Evolutionary conservation across 2,113 vertebrate species (phyloP), one percentile per base, ranked within the genome.

Genomic region (Catharus fuscescens): DNA sequence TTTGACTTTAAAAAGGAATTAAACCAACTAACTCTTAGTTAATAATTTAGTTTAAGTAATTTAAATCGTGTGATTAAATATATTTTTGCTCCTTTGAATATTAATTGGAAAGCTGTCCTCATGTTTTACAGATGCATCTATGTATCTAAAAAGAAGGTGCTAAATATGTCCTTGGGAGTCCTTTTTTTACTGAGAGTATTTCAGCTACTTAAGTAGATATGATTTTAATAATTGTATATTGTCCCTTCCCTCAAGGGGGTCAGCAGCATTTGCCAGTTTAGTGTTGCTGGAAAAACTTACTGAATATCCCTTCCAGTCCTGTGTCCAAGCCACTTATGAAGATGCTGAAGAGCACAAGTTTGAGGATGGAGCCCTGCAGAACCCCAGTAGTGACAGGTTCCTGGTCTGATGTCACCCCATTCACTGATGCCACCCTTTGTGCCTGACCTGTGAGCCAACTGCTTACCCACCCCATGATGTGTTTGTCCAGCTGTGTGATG

Each of bases 371-470:
- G 34, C 19, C 24, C 42, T 85, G 52, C 8, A 18, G 18, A 19
- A 2, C 5, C 18, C 18, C n/a, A n/a, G 24, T 2, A 10, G 34
- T 19, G 60, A 24, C 6, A 14, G 38, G 5, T 32, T 18, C 1
- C 9, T 18, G 18, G 7, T 15, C 7, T 24, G 28, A 7, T 32
- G 18, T 20, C 70, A 29, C 24, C 42, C 19, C 9, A 2, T 12
- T 28, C 12, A 28, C 18, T 15, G 9, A 28, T 44, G 4, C 25
- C 12, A 56, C n/a, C 8, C 8, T n/a, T 40, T 29, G 11, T 56
- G 34, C 24, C 24, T 10, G 4, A 48, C 3, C 50, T 0, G 0
- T 21, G 18, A 59, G 8, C 18, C 52, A 29, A 3, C 3, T 25
- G 29, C 12, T 34, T 34, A 20, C 16, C 2, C 42, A 48, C 5